These are phyloP conservation scores for Hermetia illucens DNA, from an alignment of 1,140 invertebrate genomes.

Conservation along the genomic window DNA sequence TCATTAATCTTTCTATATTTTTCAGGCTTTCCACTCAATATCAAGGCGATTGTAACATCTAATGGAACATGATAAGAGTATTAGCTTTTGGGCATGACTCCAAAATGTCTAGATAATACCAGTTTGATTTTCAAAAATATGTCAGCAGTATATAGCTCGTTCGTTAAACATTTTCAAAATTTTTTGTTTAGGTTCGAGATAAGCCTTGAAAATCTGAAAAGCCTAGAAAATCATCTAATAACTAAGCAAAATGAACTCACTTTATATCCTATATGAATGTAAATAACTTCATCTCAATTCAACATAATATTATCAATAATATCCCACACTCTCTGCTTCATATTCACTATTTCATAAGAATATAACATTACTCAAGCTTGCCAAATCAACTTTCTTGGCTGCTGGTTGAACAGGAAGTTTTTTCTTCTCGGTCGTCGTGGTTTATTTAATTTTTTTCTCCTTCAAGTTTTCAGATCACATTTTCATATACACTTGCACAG, in stretches of 20 bases:
- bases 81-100: neutral
- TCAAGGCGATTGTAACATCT: neutral
- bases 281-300: neutral
- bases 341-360: no score
- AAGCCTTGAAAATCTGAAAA: neutral
- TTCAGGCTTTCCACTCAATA: neutral
- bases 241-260: neutral
- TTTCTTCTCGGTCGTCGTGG: no score
- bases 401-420: no score
- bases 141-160: neutral
- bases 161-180: neutral
- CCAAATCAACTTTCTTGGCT: no score
- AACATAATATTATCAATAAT: no score
- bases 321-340: no score
- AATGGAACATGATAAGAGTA: no score
- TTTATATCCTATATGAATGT: neutral
- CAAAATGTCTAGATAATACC: neutral
- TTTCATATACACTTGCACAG: neutral
- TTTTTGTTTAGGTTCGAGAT: neutral
- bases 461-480: no score
- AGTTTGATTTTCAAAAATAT: neutral
- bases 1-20: neutral
- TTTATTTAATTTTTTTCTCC: no score
- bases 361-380: no score
- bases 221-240: neutral